These are phyloP conservation scores for Oreamnos americanus DNA, from an alignment of 2,113 vertebrate genomes.

Conservation along the genomic window DNA sequence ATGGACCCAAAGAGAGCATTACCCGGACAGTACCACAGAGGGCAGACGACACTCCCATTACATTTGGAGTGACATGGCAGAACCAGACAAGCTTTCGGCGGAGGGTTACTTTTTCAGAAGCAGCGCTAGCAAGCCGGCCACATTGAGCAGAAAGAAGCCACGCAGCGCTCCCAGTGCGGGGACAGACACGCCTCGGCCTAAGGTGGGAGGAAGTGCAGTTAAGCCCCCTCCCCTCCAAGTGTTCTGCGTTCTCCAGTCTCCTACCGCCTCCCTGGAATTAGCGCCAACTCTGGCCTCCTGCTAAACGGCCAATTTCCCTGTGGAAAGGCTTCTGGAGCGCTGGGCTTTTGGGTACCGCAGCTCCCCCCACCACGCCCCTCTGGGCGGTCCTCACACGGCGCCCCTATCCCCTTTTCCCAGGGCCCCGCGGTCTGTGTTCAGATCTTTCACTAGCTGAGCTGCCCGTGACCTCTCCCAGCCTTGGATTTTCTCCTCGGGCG, in stretches of 20 bases:
- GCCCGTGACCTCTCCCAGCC: not conserved
- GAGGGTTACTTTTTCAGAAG: not conserved
- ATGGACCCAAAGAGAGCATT: not conserved
- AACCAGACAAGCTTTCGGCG: not conserved
- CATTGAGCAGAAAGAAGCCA: not conserved
- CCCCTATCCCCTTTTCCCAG: too few species aligned
- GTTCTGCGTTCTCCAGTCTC: not conserved
- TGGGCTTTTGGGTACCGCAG: too few species aligned
- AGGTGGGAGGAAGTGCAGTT: not conserved
- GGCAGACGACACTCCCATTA: not conserved
- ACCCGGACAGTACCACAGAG: accelerated
- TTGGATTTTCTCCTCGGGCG: not conserved
- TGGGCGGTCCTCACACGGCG: accelerated
- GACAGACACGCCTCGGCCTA: not conserved
- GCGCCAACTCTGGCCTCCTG: not conserved
- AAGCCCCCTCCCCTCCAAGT: not conserved
- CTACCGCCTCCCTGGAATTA: not conserved
- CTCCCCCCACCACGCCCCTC: accelerated
- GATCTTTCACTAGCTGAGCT: not conserved
- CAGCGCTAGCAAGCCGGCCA: not conserved
- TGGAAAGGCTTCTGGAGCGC: not conserved
- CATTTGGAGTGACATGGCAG: not conserved
- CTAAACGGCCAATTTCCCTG: accelerated
- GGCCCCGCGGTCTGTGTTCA: accelerated
- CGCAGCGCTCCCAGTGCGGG: accelerated